phyloP scores from a whole-genome alignment of 2,113 vertebrate species.

The Malurus cyaneus region DNA sequence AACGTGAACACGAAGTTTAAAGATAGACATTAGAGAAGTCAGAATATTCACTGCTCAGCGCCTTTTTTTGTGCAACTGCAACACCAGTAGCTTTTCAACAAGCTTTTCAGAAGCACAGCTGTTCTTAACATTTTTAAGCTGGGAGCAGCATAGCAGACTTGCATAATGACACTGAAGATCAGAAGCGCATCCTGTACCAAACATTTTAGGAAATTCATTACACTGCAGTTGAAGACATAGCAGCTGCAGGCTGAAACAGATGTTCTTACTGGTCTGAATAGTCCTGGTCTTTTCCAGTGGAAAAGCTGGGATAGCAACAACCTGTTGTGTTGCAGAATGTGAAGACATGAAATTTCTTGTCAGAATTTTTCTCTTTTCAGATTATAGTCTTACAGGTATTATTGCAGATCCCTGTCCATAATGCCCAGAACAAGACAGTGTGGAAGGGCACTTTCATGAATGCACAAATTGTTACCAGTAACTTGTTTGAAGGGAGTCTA shows the following conservation, averaged over 20 bases:
- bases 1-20: background rate
- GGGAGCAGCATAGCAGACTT: background rate
- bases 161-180: constrained; percentile 61
- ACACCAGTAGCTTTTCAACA: background rate
- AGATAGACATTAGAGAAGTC: background rate
- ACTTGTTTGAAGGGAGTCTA: background rate
- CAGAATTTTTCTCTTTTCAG: background rate
- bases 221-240: constrained; percentile 44
- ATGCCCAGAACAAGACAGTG: background rate
- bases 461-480: background rate
- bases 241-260: constrained; percentile 71
- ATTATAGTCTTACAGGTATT: background rate
- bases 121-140: constrained; percentile 30
- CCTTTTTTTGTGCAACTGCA: background rate
- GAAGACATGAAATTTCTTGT: background rate
- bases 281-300: constrained; percentile 34
- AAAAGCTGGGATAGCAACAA: constrained; percentile 16
- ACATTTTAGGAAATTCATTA: constrained; percentile 68
- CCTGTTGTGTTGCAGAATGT: background rate
- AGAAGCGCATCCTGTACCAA: constrained; percentile 58
- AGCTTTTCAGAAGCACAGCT: constrained; percentile 33
- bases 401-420: background rate
- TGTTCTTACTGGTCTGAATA: constrained; percentile 61
- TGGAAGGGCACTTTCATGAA: background rate
- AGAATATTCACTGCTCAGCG: background rate